Evolutionary conservation across 2,797 vertebrate species (phyloP).

Genomic region (Poecilia velifera): DNA sequence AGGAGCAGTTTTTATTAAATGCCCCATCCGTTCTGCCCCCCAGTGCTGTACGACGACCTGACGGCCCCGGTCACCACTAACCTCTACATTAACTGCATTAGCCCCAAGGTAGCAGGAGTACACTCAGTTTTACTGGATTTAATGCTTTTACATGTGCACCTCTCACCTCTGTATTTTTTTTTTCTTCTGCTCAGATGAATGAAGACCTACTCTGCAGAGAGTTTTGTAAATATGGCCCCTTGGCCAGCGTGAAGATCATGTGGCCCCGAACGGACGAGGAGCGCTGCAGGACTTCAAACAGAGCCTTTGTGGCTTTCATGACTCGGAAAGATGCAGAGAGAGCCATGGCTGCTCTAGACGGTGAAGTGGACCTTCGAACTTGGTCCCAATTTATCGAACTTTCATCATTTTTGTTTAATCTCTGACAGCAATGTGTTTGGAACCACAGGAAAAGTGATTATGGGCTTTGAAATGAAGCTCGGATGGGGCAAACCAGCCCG

Average conservation of each 20-base stretch:
- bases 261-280: slow-evolving; percentile 88
- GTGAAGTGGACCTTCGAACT: slow-evolving; percentile 52
- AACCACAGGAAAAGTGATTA: slow-evolving; percentile 82
- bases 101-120: slow-evolving; percentile 79
- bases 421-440: slow-evolving; percentile 6
- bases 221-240: slow-evolving; percentile 85
- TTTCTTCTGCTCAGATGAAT: slow-evolving; percentile 77
- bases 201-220: slow-evolving; percentile 88
- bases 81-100: slow-evolving; percentile 86
- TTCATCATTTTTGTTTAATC: not conserved
- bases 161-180: not conserved
- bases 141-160: not conserved
- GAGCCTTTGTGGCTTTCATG: slow-evolving; percentile 88
- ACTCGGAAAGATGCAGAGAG: slow-evolving; percentile 85
- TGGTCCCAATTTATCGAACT: not conserved
- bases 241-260: slow-evolving; percentile 89
- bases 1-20: not conserved
- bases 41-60: slow-evolving; percentile 84
- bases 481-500: slow-evolving; percentile 87
- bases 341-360: slow-evolving; percentile 83
- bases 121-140: not conserved
- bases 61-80: slow-evolving; percentile 83
- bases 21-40: not conserved
- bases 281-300: slow-evolving; percentile 81
- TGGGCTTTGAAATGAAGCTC: slow-evolving; percentile 88